Percentiles rank a stretch among this genome's conserved stretches.
phyloP scores from a whole-genome alignment of 2,888 invertebrate species.

The Torymus tubicola region DNA sequence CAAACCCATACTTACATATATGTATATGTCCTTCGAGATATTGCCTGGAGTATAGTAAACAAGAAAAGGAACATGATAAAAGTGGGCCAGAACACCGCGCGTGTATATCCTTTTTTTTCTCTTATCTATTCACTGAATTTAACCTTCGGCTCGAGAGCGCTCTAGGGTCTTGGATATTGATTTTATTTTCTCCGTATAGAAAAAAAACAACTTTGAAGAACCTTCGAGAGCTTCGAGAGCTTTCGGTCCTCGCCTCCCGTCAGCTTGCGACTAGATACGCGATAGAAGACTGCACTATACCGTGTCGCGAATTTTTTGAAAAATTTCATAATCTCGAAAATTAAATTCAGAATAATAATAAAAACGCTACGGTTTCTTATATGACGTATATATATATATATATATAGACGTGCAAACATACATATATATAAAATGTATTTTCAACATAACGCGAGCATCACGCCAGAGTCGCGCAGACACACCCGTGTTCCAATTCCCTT shows the following conservation, averaged over 20 bases:
- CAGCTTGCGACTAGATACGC: conserved; percentile 14
- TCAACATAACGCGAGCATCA: neutral
- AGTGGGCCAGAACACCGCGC: conserved; percentile 16
- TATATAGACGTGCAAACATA: neutral
- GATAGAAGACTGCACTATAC: conserved; percentile 9
- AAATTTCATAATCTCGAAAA: neutral
- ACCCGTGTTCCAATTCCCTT: conserved; percentile 48
- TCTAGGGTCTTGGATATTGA: conserved; percentile 57
- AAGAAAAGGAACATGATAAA: conserved; percentile 17
- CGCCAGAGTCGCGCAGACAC: neutral
- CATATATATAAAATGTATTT: neutral
- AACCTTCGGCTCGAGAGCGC: conserved; percentile 36
- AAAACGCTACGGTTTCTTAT: too few relatives aligned
- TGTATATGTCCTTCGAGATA: neutral
- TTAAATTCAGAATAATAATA: neutral
- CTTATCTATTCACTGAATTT: conserved; percentile 51
- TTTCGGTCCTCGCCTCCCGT: conserved; percentile 57
- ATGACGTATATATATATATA: too few relatives aligned
- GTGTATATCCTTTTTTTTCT: conserved; percentile 33
- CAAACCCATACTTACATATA: neutral
- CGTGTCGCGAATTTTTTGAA: neutral
- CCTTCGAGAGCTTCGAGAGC: conserved; percentile 60
- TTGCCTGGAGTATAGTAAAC: neutral
- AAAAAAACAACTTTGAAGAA: conserved; percentile 63
- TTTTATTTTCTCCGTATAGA: conserved; percentile 62